These are phyloP conservation scores for Aphodius granarius DNA, from an alignment of 2,888 invertebrate species.

Conservation along the genomic window DNA sequence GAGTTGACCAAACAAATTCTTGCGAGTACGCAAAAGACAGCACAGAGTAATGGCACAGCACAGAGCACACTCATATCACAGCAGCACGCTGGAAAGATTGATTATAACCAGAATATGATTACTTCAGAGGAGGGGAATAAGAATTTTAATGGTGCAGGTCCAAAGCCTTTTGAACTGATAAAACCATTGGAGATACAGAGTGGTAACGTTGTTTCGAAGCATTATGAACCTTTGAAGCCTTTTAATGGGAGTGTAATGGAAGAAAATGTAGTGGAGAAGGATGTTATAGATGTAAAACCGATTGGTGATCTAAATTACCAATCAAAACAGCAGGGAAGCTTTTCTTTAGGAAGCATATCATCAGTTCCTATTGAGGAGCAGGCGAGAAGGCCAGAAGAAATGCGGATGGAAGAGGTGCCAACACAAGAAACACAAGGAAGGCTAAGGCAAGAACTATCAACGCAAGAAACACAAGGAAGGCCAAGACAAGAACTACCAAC, in stretches of 20 bases:
- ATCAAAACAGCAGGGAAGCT: not conserved
- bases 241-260: not conserved
- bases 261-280: not conserved
- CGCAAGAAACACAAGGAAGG: not conserved
- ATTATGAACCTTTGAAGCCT: conserved; percentile 14
- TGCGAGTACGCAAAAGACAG: conserved; percentile 9
- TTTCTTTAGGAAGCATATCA: not conserved
- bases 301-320: not conserved
- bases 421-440: not conserved
- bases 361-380: not conserved
- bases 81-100: not conserved
- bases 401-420: not conserved
- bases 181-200: conserved; percentile 21
- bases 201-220: not conserved
- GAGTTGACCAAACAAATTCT: conserved; percentile 45
- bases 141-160: not conserved
- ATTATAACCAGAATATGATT: not conserved
- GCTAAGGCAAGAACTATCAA: not conserved
- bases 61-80: not conserved
- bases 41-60: not conserved
- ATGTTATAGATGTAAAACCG: not conserved
- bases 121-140: not conserved
- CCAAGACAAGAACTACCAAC: not conserved
- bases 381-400: not conserved
- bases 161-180: conserved; percentile 15